Evolutionary conservation across 1,140 invertebrate species (phyloP).

Genomic region (Drosophila subobscura): DNA sequence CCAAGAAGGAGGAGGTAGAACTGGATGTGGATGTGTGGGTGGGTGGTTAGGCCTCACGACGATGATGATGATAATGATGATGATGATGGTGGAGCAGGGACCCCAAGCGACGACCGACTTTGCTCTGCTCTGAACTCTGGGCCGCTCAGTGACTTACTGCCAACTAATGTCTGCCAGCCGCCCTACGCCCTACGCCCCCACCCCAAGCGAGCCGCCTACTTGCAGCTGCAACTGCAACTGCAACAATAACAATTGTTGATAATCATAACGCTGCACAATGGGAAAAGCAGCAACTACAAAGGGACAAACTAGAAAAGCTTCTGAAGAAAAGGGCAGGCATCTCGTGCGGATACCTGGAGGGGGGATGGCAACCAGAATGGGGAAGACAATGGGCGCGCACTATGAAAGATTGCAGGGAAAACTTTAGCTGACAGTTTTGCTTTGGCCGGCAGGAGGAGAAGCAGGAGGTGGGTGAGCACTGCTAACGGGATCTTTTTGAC

Average conservation of each 20-base stretch:
- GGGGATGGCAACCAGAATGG: conserved; percentile 3
- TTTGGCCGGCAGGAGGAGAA: neutral
- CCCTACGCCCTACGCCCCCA: no score
- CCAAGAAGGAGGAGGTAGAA: conserved; percentile 4
- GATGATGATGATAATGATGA: neutral
- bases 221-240: conserved; percentile 41
- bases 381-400: conserved; percentile 41
- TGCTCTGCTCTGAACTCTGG: conserved; percentile 73
- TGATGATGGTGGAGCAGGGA: conserved; percentile 28
- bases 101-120: conserved; percentile 49
- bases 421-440: conserved; percentile 35
- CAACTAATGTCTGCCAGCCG: conserved; percentile 14
- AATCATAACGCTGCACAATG: conserved; percentile 76
- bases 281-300: conserved; percentile 41
- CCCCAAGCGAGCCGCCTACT: neutral
- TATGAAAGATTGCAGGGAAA: conserved; percentile 10
- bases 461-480: no score
- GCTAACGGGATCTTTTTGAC: no score
- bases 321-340: conserved; percentile 49
- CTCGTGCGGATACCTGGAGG: conserved; percentile 28
- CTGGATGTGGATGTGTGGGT: neutral
- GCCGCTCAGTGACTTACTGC: conserved; percentile 54
- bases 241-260: conserved; percentile 70
- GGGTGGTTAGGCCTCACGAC: conserved; percentile 4
- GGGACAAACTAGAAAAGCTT: conserved; percentile 10